These are phyloP conservation scores for Chionis minor DNA, from an alignment of 2,113 vertebrate genomes.

Conservation along the genomic window DNA sequence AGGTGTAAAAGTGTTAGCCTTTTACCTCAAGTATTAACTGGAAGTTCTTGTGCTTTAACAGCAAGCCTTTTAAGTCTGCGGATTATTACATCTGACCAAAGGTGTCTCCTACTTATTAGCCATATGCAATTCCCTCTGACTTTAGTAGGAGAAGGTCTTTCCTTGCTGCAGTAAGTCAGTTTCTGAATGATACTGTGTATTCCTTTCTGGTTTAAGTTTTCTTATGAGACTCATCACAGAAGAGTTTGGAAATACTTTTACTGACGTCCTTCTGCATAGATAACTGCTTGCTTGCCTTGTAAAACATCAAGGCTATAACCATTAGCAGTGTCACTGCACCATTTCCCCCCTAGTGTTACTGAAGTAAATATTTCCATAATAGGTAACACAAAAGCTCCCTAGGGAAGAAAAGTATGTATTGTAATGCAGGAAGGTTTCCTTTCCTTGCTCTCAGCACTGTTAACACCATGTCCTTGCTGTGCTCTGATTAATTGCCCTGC, in stretches of 20 bases:
- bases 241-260: neutral
- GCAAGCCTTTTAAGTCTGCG: neutral
- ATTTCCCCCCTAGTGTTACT: neutral
- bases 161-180: neutral
- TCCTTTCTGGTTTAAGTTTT: neutral
- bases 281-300: neutral
- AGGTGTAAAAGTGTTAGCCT: neutral
- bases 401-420: neutral
- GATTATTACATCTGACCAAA: neutral
- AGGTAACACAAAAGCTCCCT: neutral
- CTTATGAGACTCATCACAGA: neutral
- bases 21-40: neutral
- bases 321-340: neutral
- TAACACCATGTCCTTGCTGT: neutral
- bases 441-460: neutral
- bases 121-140: neutral
- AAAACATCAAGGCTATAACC: neutral
- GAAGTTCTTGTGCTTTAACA: neutral
- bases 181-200: neutral
- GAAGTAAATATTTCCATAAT: constrained; percentile 44
- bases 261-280: neutral
- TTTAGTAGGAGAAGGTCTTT: neutral
- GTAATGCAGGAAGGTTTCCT: neutral
- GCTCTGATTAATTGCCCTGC: constrained; percentile 11
- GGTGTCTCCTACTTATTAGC: too few species aligned